A percentile compares a stretch with the other conserved stretches of the same genome.
phyloP scores from a whole-genome alignment of 2,888 invertebrate genomes.

The Agrypnus murinus region DNA sequence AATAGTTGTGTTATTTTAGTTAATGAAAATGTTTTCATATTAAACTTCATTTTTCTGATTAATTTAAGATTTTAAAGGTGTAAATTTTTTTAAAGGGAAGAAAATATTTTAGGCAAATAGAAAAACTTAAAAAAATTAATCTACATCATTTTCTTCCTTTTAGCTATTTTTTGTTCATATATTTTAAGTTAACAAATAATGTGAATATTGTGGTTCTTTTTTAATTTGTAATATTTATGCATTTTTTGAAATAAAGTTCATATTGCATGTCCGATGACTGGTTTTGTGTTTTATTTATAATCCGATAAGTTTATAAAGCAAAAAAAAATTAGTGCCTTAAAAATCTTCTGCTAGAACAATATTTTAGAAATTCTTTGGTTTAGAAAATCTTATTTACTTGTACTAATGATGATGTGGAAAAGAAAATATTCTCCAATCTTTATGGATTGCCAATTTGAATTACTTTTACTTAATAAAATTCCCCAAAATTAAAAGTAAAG shows the following conservation, averaged over 20 bases:
- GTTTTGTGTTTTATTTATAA: too few species aligned
- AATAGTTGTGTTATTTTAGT: background rate
- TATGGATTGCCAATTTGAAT: too few species aligned
- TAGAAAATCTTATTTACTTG: too few species aligned
- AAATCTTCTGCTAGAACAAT: too few species aligned
- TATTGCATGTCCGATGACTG: background rate
- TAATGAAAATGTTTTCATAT: background rate
- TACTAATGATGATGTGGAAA: too few species aligned
- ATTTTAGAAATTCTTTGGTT: too few species aligned
- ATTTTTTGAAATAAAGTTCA: slow-evolving; percentile 14
- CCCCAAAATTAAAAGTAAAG: too few species aligned
- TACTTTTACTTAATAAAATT: too few species aligned
- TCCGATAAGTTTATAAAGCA: too few species aligned
- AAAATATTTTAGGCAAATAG: slow-evolving; percentile 45
- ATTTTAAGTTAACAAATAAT: slow-evolving; percentile 44
- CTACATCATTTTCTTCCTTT: slow-evolving; percentile 46
- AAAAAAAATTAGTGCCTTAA: too few species aligned
- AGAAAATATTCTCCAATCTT: too few species aligned
- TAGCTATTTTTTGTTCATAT: slow-evolving; percentile 32
- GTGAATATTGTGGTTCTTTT: background rate
- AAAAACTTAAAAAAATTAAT: slow-evolving; percentile 43
- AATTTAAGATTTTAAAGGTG: slow-evolving; percentile 28
- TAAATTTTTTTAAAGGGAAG: slow-evolving; percentile 34
- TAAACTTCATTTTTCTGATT: slow-evolving; percentile 26
- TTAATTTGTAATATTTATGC: slow-evolving; percentile 16